These are phyloP conservation scores for Ciconia boyciana DNA, from an alignment of 2,113 vertebrate genomes.

Conservation along the genomic window DNA sequence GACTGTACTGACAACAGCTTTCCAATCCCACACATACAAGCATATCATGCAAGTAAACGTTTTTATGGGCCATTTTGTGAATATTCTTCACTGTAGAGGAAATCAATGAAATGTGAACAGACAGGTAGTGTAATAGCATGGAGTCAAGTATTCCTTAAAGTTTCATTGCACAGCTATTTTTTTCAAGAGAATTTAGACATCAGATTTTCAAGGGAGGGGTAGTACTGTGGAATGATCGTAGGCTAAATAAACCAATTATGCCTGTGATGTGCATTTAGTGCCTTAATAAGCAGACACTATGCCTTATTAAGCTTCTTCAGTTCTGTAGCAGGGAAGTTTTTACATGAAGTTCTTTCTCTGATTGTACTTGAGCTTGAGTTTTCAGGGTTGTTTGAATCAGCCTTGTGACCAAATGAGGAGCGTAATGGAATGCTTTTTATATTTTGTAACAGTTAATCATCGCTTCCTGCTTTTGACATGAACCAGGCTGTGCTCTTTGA, in stretches of 20 bases:
- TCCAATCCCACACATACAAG: neutral
- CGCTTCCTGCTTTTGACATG: slow-evolving; percentile 78
- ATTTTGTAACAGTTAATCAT: slow-evolving; percentile 72
- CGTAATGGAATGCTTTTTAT: slow-evolving; percentile 61
- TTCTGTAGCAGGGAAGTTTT: too few relatives aligned
- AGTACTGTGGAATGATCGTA: neutral
- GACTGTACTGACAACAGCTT: neutral
- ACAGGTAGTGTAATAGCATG: neutral
- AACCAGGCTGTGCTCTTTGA: slow-evolving; percentile 74
- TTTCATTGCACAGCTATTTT: neutral
- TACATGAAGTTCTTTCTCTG: neutral
- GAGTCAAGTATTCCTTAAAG: neutral
- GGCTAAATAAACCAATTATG: neutral
- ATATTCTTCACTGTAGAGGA: neutral
- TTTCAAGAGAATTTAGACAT: neutral
- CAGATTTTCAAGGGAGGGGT: neutral
- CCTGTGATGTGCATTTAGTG: neutral
- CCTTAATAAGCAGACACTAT: neutral
- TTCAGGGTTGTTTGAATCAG: slow-evolving; percentile 23
- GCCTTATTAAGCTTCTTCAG: neutral
- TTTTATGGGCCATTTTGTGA: neutral
- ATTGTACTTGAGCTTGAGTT: neutral
- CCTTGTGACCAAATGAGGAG: neutral
- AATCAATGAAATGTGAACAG: neutral
- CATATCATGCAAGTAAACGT: neutral